Evolutionary conservation across 1,140 invertebrate genomes (phyloP).

Genomic region (Zaprionus taronus): DNA sequence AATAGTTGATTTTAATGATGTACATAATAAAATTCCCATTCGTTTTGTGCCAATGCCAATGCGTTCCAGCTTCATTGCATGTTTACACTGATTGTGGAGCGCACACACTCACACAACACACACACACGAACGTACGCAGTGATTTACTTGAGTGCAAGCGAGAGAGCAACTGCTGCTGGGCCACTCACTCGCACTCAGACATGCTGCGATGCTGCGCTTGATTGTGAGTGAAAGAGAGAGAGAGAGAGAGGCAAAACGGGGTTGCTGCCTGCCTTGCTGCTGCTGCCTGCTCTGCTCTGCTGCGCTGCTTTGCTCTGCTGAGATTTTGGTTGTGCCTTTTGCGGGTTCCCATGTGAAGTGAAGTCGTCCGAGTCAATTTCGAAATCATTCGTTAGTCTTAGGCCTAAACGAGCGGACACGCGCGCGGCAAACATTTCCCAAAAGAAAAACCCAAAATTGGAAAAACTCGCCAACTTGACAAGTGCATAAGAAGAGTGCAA

Average conservation of each 20-base stretch:
- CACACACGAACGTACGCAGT: constrained; percentile 25
- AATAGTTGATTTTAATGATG: constrained; percentile 85
- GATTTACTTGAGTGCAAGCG: constrained; percentile 60
- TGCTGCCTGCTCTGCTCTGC: constrained; percentile 37
- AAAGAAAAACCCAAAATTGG: constrained; percentile 13
- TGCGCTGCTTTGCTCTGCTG: constrained; percentile 38
- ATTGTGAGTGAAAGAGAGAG: constrained; percentile 59
- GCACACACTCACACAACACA: constrained; percentile 29
- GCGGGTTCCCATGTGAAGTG: constrained; percentile 39
- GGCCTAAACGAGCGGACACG: constrained; percentile 83
- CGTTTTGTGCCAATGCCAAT: constrained; percentile 84
- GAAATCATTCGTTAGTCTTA: constrained; percentile 83
- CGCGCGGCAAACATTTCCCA: constrained; percentile 57
- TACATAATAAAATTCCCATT: constrained; percentile 85
- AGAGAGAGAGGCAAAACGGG: constrained; percentile 53
- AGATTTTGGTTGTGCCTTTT: constrained; percentile 3
- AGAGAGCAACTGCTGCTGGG: constrained; percentile 11
- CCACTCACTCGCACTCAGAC: constrained; percentile 14
- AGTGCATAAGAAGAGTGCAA: constrained; percentile 7
- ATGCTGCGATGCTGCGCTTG: constrained; percentile 30
- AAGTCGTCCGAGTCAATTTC: constrained; percentile 70
- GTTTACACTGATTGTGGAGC: constrained; percentile 73
- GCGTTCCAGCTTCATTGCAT: constrained; percentile 66
- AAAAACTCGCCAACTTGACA: constrained; percentile 33
- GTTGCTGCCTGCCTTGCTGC: constrained; percentile 28